Base-by-base conservation (phyloP, 2,797 vertebrate species). In the Chiloscyllium punctatum region DNA sequence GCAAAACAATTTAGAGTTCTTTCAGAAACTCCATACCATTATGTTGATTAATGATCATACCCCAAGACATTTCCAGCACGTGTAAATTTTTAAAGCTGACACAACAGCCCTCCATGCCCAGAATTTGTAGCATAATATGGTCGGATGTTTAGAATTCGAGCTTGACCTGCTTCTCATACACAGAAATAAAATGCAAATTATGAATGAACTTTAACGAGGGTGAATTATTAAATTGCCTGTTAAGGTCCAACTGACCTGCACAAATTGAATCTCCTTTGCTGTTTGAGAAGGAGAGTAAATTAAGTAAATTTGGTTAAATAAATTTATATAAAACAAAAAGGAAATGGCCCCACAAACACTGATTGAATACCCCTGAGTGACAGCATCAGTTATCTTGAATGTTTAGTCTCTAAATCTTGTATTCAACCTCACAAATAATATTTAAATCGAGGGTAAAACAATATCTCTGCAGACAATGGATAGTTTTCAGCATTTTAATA, bases 381-480 rank as follows among this genome's bases (percentile, higher is more conserved):
- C n/a, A 69, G 33, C 62, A 42, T 42, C 90, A 13, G n/a, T 69
- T 18, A 42, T 42, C 21, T 51, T 62, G 8, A 62, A 92, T 42
- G 68, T 92, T 62, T 69, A 68, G 30, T 69, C n/a, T 68, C 57
- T 91, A 91, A 68, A 21, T 33, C 62, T 92, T 69, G 21, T n/a
- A 68, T 42, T 92, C 62, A 92, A 92, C 62, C 62, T 92, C 21
- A 37, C 21, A 25, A 68, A 68, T 92, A 92, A 92, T 62, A 92
- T 92, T 42, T 42, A 37, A 92, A 66, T 57, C n/a, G 11, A 92
- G 18, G 62, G 7, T 42, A 21, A n/a, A 66, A 23, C 68, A 92
- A 68, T n/a, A n/a, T 42, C 90, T 68, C 90, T 42, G n/a, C 90
- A 92, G 90, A 69, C 15, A 92, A 42, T 92, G 62, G 68, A 69